Base-by-base conservation (phyloP, 1,140 invertebrate genomes). In the Andrena cerasifolii region DNA sequence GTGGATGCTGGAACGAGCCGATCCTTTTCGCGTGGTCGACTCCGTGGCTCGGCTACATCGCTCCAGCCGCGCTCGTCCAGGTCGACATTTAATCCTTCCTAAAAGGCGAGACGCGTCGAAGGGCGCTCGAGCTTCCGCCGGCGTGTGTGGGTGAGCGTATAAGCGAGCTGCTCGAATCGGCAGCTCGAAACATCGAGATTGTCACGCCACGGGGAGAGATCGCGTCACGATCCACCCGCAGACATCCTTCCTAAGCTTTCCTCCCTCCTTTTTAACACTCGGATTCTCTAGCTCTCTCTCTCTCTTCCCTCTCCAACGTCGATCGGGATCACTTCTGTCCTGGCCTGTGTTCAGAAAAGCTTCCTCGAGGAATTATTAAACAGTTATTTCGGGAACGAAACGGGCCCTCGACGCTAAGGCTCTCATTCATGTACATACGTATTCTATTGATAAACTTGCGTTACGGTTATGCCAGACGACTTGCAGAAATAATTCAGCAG, bases 51-150 rank as follows among this genome's bases (percentile, higher is more conserved):
- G 31, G 21, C 49, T 18, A 40, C 21, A 16, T 26, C 10, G 16
- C 6, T 28, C 18, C 31, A 65, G 73, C 74, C 56, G 28, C 74
- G 68, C 51, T 66, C 51, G 36, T 68, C 59, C 36, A 36, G 82
- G 49, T 79, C 66, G 80, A 74, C 80, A 84, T 84, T 84, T 84
- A 84, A 83, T 83, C 40, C 65, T 47, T 51, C 28, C 45, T 47
- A 33, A 58, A n/a, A 58, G 68, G 70, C 59, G 71, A 58, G 77
- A 79, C 53, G 58, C 51, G 65, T 65, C 31, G 51, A 66, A 73
- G 70, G 58, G 26, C 70, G 58, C 31, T 12, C 21, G 31, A 33
- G 67, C 43, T 51, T 67, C 68, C 78, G 65, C 66, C 63, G 43
- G 49, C 47, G 62, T 59, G 78, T 68, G 58, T 77, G 67, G 66